Base-by-base conservation (phyloP, 2,888 invertebrate species). In the Tuta absoluta region DNA sequence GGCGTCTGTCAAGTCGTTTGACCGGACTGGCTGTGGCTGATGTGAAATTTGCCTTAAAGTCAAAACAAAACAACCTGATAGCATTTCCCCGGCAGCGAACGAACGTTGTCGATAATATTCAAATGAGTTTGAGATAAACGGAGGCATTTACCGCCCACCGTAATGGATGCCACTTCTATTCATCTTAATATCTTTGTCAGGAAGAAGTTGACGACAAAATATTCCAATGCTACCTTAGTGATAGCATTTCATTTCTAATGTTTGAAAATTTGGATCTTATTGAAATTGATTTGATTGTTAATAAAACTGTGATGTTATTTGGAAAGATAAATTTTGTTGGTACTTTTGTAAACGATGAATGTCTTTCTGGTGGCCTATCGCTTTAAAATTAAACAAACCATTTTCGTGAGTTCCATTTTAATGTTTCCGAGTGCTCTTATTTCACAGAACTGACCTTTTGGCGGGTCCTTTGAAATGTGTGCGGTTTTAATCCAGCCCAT, bases 401-500 rank as follows among this genome's bases (percentile, higher is more conserved):
- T 33, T 33, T 33, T 33, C 8, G 4, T 10, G 33, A 33, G 8
- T 33, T 33, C 8, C 28, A 38, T 38, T 38, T 38, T 8, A 38
- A 38, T 38, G 38, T 38, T 38, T 38, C 38, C 8, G 38, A 38
- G 38, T 38, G 38, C 48, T 48, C 14, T 49, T 49, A 49, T 11
- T 63, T 63, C 63, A 37, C 10, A 59, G 49, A 53, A 61, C 45
- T 63, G 64, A 65, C 69, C 72, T 70, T 74, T 72, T 64, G 63
- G 68, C 70, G 66, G 68, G 69, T 71, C 73, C 74, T 76, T 74
- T 74, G 71, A 74, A 75, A 75, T 69, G 67, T 68, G 73, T 74
- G 72, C 71, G 67, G 71, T 73, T 76, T 77, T 72, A 74, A 78
- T 75, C 72, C 74, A 72, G 69, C 72, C 72, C 75, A 71, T 72